A percentile compares a stretch with the other conserved stretches of the same genome.
Conservation (phyloP, 2,888 invertebrate species). For the Idaea biselata region DNA sequence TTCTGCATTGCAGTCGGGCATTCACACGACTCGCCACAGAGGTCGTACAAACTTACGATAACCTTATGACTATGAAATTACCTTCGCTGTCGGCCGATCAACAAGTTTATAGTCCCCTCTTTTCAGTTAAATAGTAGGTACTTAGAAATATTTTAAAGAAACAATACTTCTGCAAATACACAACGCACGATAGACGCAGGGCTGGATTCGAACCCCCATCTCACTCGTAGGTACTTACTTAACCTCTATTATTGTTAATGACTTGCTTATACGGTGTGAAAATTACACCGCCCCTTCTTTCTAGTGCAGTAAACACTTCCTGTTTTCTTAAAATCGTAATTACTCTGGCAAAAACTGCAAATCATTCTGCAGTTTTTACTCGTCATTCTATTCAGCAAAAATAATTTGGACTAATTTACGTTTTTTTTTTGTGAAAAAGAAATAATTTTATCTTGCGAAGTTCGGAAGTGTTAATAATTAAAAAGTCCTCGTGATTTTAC, state of each 20-base stretch:
- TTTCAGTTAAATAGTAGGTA: not conserved
- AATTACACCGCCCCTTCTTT: not conserved
- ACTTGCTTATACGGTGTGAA: not conserved
- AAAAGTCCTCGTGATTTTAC: too few species aligned
- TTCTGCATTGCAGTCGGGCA: too few species aligned
- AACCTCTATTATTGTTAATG: not conserved
- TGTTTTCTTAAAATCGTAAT: constrained; percentile 1
- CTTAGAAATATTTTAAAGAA: too few species aligned
- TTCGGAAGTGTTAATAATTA: not conserved
- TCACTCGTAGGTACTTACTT: not conserved
- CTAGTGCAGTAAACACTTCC: not conserved
- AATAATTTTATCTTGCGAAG: not conserved
- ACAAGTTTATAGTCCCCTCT: too few species aligned
- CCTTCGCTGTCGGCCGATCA: too few species aligned
- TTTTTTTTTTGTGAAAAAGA: not conserved
- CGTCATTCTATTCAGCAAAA: not conserved
- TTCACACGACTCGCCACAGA: too few species aligned
- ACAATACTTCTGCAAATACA: too few species aligned
- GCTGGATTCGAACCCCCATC: too few species aligned
- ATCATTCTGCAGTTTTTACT: not conserved
- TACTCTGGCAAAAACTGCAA: not conserved
- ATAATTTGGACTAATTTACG: not conserved
- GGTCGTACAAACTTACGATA: too few species aligned
- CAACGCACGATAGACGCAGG: too few species aligned
- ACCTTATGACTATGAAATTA: too few species aligned